A percentile compares a stretch with the other conserved stretches of the same genome.
These are phyloP conservation scores for Gambusia holbrooki DNA, from an alignment of 2,113 vertebrate genomes.

Conservation along the genomic window DNA sequence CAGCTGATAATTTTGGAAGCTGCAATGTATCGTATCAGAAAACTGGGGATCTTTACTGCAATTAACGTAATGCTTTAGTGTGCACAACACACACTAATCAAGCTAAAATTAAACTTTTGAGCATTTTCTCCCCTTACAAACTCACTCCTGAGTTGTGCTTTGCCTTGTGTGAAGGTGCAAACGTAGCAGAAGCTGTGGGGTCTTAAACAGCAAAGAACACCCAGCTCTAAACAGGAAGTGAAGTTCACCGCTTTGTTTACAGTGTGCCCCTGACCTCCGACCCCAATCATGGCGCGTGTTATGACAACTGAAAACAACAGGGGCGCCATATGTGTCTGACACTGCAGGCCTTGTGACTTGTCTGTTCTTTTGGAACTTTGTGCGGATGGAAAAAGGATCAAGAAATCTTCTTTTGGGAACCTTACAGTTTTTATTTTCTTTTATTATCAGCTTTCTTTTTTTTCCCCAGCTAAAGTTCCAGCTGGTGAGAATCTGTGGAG, in stretches of 20 bases:
- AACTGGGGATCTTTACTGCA: neutral
- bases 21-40: neutral
- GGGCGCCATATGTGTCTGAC: conserved; percentile 32
- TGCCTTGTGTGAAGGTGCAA: neutral
- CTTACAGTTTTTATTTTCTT: neutral
- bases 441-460: conserved; percentile 8
- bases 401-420: neutral
- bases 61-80: neutral
- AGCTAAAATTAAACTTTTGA: neutral
- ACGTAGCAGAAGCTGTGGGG: conserved; percentile 41
- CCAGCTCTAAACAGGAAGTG: conserved; percentile 69
- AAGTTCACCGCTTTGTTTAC: conserved; percentile 63
- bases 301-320: conserved; percentile 43
- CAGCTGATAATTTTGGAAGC: neutral
- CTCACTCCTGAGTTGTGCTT: neutral
- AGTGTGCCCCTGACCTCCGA: conserved; percentile 50
- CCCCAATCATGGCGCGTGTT: conserved; percentile 51
- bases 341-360: conserved; percentile 13
- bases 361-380: conserved; percentile 7
- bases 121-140: neutral
- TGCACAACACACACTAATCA: neutral
- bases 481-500: neutral
- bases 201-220: conserved; percentile 35
- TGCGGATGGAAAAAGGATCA: neutral
- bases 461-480: conserved; percentile 28